phyloP scores from a whole-genome alignment of 2,113 vertebrate genomes.

The Galeopterus variegatus region DNA sequence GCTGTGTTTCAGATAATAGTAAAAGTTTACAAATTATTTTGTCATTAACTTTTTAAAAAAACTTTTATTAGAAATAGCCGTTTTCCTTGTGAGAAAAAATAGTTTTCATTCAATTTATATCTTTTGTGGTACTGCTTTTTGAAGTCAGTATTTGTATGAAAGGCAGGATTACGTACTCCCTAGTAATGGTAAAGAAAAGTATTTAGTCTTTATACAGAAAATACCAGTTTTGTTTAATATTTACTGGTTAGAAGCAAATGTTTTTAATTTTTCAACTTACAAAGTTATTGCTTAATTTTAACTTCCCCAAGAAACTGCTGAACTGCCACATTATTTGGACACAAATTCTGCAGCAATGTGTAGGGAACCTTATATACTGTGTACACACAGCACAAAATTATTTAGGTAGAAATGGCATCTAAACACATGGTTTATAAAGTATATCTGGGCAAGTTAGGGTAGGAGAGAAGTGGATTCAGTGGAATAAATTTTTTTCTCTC shows the following conservation, averaged over 20 bases:
- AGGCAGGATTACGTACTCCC: not conserved
- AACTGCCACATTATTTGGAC: not conserved
- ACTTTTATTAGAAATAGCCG: constrained; percentile 2
- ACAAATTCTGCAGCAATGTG: not conserved
- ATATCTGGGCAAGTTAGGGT: constrained; percentile 15
- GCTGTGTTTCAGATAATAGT: constrained; percentile 36
- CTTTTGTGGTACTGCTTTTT: constrained; percentile 50
- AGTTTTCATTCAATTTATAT: constrained; percentile 17
- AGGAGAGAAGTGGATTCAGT: constrained; percentile 32
- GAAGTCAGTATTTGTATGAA: constrained; percentile 15
- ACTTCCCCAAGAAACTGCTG: constrained; percentile 56
- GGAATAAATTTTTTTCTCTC: not conserved
- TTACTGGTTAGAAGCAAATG: not conserved
- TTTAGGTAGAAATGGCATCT: constrained; percentile 28
- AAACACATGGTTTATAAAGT: not conserved
- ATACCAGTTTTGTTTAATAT: constrained; percentile 1
- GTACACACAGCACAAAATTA: constrained; percentile 33
- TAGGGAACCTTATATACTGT: not conserved
- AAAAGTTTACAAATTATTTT: constrained; percentile 38
- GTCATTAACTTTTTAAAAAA: constrained; percentile 1
- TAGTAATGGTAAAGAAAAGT: constrained; percentile 25
- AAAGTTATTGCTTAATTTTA: constrained; percentile 63
- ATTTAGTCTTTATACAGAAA: constrained; percentile 57
- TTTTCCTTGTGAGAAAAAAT: constrained; percentile 55
- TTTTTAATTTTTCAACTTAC: not conserved